phyloP scores from a whole-genome alignment of 2,113 vertebrate genomes.

The Gobio gobio region DNA sequence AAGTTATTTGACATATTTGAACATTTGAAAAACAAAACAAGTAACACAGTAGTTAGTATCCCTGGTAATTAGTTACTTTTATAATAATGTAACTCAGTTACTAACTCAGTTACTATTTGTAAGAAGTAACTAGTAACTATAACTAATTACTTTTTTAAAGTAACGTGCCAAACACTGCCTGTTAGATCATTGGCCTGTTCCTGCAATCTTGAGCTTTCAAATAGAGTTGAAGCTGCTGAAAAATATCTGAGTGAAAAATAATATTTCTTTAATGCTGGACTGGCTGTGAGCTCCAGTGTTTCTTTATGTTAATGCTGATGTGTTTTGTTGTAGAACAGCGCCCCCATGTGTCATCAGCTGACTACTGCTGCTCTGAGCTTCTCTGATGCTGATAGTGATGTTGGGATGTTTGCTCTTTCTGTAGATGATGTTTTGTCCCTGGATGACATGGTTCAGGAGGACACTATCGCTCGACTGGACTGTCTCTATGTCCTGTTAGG shows the following conservation, averaged over 20 bases:
- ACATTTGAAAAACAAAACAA: no score
- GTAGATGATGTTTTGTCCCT: conserved; percentile 97
- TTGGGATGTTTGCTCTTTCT: conserved; percentile 50
- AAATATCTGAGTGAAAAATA: not conserved
- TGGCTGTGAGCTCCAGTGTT: not conserved
- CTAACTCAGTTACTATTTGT: no score
- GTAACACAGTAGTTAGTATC: no score
- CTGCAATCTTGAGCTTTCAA: not conserved
- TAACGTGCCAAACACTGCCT: no score
- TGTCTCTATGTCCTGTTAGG: no score
- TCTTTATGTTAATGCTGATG: not conserved
- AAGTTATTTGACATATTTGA: no score
- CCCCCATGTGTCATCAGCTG: not conserved
- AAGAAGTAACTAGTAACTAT: no score
- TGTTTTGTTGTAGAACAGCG: not conserved
- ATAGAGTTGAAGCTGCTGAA: not conserved
- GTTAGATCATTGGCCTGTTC: not conserved
- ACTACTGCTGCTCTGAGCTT: not conserved
- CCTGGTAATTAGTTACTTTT: no score
- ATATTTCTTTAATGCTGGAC: not conserved
- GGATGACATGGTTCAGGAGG: conserved; percentile 66
- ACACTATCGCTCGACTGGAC: no score
- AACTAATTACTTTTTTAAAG: no score
- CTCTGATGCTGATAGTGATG: not conserved
- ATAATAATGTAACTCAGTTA: no score